Base-by-base conservation (phyloP, 1,140 invertebrate genomes). In the Diabrotica undecimpunctata region DNA sequence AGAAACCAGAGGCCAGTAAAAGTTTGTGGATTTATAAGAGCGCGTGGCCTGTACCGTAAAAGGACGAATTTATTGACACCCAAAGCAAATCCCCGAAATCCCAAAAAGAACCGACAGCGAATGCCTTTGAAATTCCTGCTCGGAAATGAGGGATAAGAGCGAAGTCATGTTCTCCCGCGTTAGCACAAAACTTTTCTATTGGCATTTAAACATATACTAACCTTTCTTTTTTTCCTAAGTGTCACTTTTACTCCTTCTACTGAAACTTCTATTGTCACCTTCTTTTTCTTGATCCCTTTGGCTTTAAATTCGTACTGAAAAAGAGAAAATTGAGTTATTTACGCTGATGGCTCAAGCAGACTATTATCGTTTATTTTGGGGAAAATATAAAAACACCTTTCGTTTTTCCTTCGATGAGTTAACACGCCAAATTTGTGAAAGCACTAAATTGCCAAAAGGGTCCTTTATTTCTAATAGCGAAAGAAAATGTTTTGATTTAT, bases 271-370 rank as follows among this genome's bases (percentile, higher is more conserved):
- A 99, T 85, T 55, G 89, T 92, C 68, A 99, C 96, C 86, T 98
- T 98, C 78, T 93, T 93, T 81, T 99, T 99, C 82, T 98, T 98
- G 72, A 96, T 92, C 50, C 93, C 93, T 81, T 96, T 95, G 69
- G 95, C 89, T 86, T 98, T 98, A 85, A 97, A 98, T 82, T 99
- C 97, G 81, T 96, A 97, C 95, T 98, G 87, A 65, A 87, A 87
- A 25, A 59, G 64, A 59, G 58, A 54, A n/a, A 38, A n/a, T 57
- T 10, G n/a, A 46, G n/a, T 5, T 46, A n/a, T 46, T 46, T 46
- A 25, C 25, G 25, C 25, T 25, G 25, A 25, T 25, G 25, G 25
- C 4, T 25, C 1, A 4, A 25, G 25, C 25, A 25, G 25, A 25
- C 1, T 25, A 25, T 25, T 25, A 25, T 25, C 25, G 25, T 25